Conservation (phyloP, 2,888 invertebrate genomes). For the Synergus gifuensis region DNA sequence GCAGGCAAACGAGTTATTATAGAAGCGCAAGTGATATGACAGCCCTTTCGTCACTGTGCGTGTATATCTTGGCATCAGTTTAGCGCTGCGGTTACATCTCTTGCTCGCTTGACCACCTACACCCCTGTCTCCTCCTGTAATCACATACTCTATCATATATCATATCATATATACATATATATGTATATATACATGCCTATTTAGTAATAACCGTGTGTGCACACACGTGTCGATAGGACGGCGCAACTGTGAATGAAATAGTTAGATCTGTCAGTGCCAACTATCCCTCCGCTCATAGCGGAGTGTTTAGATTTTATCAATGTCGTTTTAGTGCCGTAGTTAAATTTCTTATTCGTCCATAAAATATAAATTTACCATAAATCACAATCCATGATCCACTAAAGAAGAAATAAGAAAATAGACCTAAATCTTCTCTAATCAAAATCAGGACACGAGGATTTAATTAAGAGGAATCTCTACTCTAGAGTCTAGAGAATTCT, state of each 20-base stretch:
- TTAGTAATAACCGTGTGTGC: constrained; percentile 43
- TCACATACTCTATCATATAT: constrained; percentile 41
- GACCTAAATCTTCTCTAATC: neutral
- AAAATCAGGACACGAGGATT: neutral
- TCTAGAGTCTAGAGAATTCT: neutral
- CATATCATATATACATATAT: neutral
- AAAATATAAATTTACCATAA: too few species aligned
- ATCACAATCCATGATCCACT: neutral
- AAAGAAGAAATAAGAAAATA: neutral
- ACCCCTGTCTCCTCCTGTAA: constrained; percentile 52
- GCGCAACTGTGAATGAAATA: constrained; percentile 72
- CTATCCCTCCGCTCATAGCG: constrained; percentile 69
- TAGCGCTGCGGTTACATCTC: constrained; percentile 49
- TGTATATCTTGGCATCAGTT: constrained; percentile 51
- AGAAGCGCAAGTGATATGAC: neutral
- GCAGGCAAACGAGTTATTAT: constrained; percentile 17
- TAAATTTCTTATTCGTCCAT: neutral
- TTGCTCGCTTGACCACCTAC: constrained; percentile 50
- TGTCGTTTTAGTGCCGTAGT: constrained; percentile 27
- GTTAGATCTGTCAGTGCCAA: constrained; percentile 74
- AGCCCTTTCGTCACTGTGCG: constrained; percentile 11
- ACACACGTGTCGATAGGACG: constrained; percentile 43
- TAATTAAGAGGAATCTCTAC: neutral
- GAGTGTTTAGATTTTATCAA: constrained; percentile 52
- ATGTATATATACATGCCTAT: constrained; percentile 37